Percentiles rank a stretch among this genome's conserved stretches.
These are phyloP conservation scores for Dreissena rostriformis DNA, from an alignment of 1,140 invertebrate species.

Conservation along the genomic window DNA sequence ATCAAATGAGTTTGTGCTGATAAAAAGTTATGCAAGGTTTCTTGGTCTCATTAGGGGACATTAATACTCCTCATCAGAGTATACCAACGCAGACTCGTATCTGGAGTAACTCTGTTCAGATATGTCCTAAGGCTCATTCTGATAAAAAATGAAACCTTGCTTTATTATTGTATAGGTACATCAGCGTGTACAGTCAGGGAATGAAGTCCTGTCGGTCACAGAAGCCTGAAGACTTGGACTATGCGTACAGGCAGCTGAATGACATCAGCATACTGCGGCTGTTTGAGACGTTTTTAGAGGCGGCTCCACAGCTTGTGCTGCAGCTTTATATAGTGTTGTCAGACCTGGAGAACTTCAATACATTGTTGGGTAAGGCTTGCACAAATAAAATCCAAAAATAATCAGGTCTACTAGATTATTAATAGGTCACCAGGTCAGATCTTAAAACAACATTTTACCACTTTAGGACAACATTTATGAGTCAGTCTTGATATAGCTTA, in stretches of 20 bases:
- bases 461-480: too few relatives aligned
- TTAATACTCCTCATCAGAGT: too few relatives aligned
- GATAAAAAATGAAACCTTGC: background rate
- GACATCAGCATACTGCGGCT: constrained; percentile 86
- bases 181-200: constrained; percentile 53
- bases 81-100: too few relatives aligned
- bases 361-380: constrained; percentile 20
- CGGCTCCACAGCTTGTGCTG: constrained; percentile 92
- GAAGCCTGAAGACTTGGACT: constrained; percentile 47
- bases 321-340: constrained; percentile 88
- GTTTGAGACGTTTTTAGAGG: constrained; percentile 94
- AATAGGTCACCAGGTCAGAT: too few relatives aligned
- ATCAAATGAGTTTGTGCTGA: too few relatives aligned
- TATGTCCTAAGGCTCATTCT: background rate
- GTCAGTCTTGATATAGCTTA: too few relatives aligned
- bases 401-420: too few relatives aligned
- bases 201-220: constrained; percentile 38
- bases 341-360: constrained; percentile 63
- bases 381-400: too few relatives aligned
- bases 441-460: too few relatives aligned
- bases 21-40: too few relatives aligned
- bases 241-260: constrained; percentile 63
- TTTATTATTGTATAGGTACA: constrained; percentile 57
- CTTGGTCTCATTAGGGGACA: too few relatives aligned
- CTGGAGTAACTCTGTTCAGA: too few relatives aligned